These are phyloP conservation scores for Amphilophus citrinellus DNA, from an alignment of 2,113 vertebrate genomes.

Conservation along the genomic window DNA sequence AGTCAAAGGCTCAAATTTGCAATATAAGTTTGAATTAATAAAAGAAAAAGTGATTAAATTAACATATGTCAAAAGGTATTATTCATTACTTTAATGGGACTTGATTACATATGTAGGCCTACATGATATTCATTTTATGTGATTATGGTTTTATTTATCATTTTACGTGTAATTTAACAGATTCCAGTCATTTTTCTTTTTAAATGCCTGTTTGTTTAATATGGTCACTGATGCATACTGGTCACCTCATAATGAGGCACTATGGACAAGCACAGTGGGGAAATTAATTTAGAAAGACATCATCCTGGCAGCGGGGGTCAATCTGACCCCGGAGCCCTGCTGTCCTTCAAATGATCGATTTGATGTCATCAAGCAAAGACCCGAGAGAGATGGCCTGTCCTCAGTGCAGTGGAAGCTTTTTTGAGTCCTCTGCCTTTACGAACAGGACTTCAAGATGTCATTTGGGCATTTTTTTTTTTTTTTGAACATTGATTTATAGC, in stretches of 20 bases:
- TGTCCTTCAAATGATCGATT: not conserved
- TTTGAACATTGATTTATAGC: not conserved
- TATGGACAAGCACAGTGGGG: not conserved
- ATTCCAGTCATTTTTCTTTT: too few species aligned
- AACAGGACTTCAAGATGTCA: not conserved
- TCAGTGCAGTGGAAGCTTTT: not conserved
- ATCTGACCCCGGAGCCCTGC: not conserved
- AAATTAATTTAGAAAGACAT: conserved; percentile 9
- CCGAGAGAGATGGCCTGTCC: not conserved
- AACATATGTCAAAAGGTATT: not conserved
- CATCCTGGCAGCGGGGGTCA: not conserved
- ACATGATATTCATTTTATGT: too few species aligned
- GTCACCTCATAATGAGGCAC: not conserved
- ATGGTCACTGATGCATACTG: not conserved
- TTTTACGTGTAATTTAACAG: too few species aligned
- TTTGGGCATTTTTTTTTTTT: not conserved
- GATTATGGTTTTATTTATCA: too few species aligned
- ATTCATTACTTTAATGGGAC: not conserved
- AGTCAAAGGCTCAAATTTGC: not conserved
- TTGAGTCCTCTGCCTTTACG: not conserved
- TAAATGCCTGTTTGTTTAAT: too few species aligned
- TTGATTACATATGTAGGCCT: too few species aligned
- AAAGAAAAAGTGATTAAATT: not conserved
- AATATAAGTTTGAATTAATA: not conserved
- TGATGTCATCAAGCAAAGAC: not conserved